phyloP scores from a whole-genome alignment of 2,797 vertebrate species.

The Malurus leucopterus region DNA sequence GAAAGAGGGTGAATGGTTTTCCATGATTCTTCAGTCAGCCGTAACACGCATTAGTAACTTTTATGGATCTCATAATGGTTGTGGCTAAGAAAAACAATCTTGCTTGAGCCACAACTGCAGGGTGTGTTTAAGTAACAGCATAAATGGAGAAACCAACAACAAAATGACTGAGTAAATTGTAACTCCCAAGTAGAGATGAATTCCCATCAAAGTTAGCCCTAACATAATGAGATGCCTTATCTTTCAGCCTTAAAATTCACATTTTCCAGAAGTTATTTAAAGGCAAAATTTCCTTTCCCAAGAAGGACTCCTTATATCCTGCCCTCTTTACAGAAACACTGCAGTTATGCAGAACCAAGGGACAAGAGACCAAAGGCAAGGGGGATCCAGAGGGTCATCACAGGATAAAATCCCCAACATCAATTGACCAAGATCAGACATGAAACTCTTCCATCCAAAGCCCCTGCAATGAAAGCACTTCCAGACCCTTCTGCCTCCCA shows the following conservation, averaged over 20 bases:
- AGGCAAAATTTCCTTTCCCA: background rate
- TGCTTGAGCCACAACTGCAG: background rate
- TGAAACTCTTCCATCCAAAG: background rate
- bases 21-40: background rate
- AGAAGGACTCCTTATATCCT: background rate
- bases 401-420: background rate
- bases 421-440: accelerated
- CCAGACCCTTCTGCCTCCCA: background rate
- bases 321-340: background rate
- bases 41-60: background rate
- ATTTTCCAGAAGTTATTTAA: background rate
- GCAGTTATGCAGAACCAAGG: background rate
- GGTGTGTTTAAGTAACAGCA: background rate
- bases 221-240: background rate
- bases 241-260: background rate
- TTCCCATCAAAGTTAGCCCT: background rate
- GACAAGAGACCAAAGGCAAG: background rate
- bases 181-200: background rate
- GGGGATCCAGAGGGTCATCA: background rate
- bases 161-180: accelerated
- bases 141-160: background rate
- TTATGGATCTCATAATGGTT: background rate
- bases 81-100: background rate
- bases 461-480: background rate
- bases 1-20: background rate